phyloP scores from a whole-genome alignment of 2,797 vertebrate genomes.

The Phaenicophaeus curvirostris region DNA sequence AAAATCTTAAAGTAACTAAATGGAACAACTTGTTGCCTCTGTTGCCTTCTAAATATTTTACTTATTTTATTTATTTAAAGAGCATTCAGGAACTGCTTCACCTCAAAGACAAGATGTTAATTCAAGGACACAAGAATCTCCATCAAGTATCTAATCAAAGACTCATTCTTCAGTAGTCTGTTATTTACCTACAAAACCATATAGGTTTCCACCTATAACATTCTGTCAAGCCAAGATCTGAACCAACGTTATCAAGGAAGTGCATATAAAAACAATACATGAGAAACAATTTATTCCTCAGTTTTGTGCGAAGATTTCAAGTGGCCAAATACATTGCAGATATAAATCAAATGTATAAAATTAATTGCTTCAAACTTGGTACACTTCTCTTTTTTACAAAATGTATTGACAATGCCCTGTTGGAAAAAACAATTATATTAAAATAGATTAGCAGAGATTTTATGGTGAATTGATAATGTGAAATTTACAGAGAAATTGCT shows the following conservation, averaged over 20 bases:
- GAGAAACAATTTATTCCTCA: neutral
- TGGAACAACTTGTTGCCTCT: neutral
- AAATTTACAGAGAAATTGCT: neutral
- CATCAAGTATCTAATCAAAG: neutral
- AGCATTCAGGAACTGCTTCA: neutral
- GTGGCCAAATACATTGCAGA: neutral
- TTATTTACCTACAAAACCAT: neutral
- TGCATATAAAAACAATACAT: neutral
- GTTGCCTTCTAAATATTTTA: neutral
- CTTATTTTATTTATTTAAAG: neutral
- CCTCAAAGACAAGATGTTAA: neutral
- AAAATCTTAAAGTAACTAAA: neutral
- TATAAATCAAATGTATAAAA: neutral
- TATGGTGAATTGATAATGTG: neutral
- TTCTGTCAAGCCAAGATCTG: neutral
- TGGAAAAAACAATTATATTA: neutral
- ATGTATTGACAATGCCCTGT: neutral
- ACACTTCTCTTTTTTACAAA: neutral
- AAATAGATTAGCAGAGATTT: neutral
- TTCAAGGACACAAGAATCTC: neutral
- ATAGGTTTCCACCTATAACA: neutral
- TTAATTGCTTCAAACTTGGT: neutral
- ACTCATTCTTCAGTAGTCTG: neutral
- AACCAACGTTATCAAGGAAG: neutral
- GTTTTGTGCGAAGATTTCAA: neutral